Evolutionary conservation across 2,888 invertebrate genomes (phyloP).

Genomic region (Agrochola lota): DNA sequence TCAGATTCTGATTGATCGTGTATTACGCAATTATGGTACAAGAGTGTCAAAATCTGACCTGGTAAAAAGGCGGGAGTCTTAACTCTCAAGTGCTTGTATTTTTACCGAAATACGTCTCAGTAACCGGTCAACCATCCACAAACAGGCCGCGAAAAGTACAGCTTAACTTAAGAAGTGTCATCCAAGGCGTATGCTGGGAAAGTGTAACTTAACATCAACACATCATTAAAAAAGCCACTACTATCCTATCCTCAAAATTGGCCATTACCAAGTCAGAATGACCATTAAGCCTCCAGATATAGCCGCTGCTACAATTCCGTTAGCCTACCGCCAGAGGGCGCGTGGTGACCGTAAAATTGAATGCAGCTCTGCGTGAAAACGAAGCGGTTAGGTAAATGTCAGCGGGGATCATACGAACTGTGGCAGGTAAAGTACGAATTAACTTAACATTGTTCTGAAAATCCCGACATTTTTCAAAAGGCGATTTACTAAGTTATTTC

Average conservation of each 20-base stretch:
- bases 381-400: slow-evolving; percentile 41
- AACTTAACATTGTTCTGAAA: neutral
- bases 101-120: too few relatives aligned
- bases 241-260: slow-evolving; percentile 20
- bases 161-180: neutral
- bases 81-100: too few relatives aligned
- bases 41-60: too few relatives aligned
- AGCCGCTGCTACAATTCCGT: slow-evolving; percentile 27
- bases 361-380: slow-evolving; percentile 59
- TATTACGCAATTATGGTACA: too few relatives aligned
- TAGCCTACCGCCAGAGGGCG: slow-evolving; percentile 33
- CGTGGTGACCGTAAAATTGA: slow-evolving; percentile 63
- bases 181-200: neutral
- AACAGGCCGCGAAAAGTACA: neutral
- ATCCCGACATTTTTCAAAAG: neutral
- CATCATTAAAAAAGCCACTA: neutral
- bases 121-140: too few relatives aligned
- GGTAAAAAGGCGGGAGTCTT: too few relatives aligned
- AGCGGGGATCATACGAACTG: slow-evolving; percentile 24
- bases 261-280: slow-evolving; percentile 25
- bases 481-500: neutral
- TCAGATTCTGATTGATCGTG: too few relatives aligned
- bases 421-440: neutral
- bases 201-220: neutral
- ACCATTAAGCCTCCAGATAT: slow-evolving; percentile 24